phyloP scores from a whole-genome alignment of 1,140 invertebrate species.

The Rhizoglyphus robini region DNA sequence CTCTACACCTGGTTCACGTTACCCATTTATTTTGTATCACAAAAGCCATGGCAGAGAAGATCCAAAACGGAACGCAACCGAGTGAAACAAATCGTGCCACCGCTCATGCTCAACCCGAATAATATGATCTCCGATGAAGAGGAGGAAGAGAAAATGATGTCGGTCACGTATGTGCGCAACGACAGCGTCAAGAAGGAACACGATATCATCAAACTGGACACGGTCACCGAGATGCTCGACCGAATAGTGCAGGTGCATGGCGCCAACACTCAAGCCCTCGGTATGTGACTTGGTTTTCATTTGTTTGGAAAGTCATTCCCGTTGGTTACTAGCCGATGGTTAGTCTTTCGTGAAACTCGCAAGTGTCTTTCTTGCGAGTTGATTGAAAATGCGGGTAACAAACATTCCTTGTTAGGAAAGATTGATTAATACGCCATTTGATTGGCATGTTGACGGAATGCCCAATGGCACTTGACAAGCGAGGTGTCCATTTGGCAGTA shows the following conservation, averaged over 20 bases:
- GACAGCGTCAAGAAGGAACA: background rate
- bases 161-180: background rate
- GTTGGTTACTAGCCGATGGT: background rate
- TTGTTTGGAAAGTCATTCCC: background rate
- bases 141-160: background rate
- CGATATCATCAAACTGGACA: background rate
- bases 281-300: background rate
- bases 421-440: no score
- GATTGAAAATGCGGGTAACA: no score
- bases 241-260: background rate
- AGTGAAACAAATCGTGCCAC: background rate
- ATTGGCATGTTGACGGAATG: no score
- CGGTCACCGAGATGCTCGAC: background rate
- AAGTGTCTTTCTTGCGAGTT: no score
- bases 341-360: no score
- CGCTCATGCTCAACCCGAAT: background rate
- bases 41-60: constrained; percentile 60
- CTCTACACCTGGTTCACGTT: constrained; percentile 76
- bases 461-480: background rate
- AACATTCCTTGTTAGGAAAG: no score
- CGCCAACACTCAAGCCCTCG: background rate
- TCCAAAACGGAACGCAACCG: constrained; percentile 10
- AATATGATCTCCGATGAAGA: background rate
- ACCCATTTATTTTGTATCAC: constrained; percentile 69
- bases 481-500: no score